phyloP scores from a whole-genome alignment of 1,140 invertebrate species.

The Drosophila lacertosa region DNA sequence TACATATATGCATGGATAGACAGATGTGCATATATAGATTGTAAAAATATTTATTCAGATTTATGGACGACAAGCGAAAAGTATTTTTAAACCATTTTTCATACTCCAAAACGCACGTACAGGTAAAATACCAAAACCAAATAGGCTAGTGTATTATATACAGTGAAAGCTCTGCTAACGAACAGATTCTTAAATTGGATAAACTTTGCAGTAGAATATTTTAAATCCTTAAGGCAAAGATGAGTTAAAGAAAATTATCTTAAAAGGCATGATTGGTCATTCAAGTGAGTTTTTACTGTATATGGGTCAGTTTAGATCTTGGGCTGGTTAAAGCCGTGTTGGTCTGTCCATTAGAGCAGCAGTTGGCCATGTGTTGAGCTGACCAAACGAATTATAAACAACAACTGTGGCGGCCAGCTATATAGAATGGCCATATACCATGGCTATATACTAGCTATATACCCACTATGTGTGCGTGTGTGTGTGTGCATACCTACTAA shows the following conservation, averaged over 20 bases:
- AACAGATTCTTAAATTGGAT: too few species aligned
- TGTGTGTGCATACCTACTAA: slow-evolving; percentile 58
- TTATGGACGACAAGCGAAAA: slow-evolving; percentile 70
- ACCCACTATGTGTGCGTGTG: slow-evolving; percentile 20
- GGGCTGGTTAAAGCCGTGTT: neutral
- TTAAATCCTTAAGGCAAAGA: too few species aligned
- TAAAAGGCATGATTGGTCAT: too few species aligned
- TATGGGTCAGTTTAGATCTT: slow-evolving; percentile 28
- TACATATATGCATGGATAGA: neutral
- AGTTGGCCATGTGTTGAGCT: slow-evolving; percentile 32
- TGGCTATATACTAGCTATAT: slow-evolving; percentile 20
- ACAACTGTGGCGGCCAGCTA: slow-evolving; percentile 9
- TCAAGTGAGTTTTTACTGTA: neutral
- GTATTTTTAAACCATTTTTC: slow-evolving; percentile 72
- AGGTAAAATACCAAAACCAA: slow-evolving; percentile 24
- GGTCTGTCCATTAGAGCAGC: slow-evolving; percentile 2
- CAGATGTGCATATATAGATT: slow-evolving; percentile 27
- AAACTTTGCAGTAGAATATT: too few species aligned
- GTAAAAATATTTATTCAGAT: slow-evolving; percentile 66
- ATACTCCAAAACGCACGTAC: slow-evolving; percentile 56
- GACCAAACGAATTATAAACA: slow-evolving; percentile 13
- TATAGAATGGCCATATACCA: slow-evolving; percentile 18
- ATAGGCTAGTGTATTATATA: neutral
- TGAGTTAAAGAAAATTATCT: too few species aligned
- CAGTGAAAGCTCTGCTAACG: too few species aligned